phyloP scores from a whole-genome alignment of 2,113 vertebrate genomes.

The Ursus arctos region DNA sequence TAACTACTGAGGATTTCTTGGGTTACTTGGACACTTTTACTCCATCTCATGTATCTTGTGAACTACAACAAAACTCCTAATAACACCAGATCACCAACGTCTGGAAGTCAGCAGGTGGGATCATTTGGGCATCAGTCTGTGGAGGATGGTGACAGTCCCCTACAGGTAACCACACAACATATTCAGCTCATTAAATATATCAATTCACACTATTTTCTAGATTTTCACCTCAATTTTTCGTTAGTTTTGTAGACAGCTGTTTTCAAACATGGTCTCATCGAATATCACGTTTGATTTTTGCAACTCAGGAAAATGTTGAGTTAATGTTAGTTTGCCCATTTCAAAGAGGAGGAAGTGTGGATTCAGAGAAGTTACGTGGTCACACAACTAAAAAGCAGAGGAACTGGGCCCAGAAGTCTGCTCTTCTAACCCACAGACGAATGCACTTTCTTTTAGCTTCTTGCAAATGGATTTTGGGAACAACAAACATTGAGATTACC shows the following conservation, averaged over 20 bases:
- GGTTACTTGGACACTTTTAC: background rate
- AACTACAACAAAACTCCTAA: background rate
- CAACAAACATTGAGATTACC: background rate
- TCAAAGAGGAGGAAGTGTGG: background rate
- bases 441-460: background rate
- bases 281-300: background rate
- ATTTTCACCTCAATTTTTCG: background rate
- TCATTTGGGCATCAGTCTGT: background rate
- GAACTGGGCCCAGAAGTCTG: background rate
- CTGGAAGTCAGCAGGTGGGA: background rate
- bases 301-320: background rate
- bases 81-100: background rate
- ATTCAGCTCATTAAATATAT: background rate
- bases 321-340: background rate
- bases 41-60: background rate
- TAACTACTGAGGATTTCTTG: background rate
- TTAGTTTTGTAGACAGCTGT: background rate
- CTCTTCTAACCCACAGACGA: background rate
- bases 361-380: background rate
- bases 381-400: background rate
- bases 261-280: background rate
- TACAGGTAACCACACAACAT: rapidly evolving
- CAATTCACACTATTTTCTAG: background rate
- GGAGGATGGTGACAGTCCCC: rapidly evolving
- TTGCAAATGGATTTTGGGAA: background rate